Evolutionary conservation across 2,113 vertebrate genomes (phyloP).

Genomic region (Microcebus jonahi): DNA sequence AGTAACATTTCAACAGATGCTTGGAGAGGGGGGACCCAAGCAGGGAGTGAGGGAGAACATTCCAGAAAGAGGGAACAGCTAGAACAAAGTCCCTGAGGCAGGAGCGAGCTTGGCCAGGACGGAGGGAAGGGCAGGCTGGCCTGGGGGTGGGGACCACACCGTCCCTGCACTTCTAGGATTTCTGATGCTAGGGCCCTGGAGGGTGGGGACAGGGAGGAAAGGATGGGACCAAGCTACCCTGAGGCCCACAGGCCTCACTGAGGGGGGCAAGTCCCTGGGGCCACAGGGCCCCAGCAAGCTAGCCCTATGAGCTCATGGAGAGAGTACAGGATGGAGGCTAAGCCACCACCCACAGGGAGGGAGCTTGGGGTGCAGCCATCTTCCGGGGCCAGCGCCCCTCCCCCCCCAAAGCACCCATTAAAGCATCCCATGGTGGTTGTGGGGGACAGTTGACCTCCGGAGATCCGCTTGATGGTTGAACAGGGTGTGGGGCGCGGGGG

Average conservation of each 20-base stretch:
- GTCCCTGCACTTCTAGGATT: not conserved
- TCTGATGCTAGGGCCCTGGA: too few relatives aligned
- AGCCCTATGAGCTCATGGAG: not conserved
- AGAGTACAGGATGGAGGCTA: not conserved
- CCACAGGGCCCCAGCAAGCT: not conserved
- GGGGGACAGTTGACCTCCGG: not conserved
- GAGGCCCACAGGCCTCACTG: not conserved
- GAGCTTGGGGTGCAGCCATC: not conserved
- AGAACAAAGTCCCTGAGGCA: not conserved
- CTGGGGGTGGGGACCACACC: not conserved
- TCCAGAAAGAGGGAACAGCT: not conserved
- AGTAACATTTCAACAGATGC: not conserved
- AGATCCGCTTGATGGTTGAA: not conserved
- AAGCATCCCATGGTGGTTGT: not conserved
- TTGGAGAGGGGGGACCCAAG: not conserved
- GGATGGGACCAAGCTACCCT: not conserved
- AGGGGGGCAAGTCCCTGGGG: not conserved
- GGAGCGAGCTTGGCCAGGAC: not conserved
- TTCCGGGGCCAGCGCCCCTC: not conserved
- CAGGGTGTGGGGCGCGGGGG: rapidly evolving
- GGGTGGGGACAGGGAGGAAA: not conserved
- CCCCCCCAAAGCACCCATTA: not conserved
- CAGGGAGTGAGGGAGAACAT: not conserved
- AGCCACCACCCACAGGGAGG: too few relatives aligned
- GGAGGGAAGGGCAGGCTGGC: not conserved